Conservation (phyloP, 2,797 vertebrate genomes). For the Lates japonicus region DNA sequence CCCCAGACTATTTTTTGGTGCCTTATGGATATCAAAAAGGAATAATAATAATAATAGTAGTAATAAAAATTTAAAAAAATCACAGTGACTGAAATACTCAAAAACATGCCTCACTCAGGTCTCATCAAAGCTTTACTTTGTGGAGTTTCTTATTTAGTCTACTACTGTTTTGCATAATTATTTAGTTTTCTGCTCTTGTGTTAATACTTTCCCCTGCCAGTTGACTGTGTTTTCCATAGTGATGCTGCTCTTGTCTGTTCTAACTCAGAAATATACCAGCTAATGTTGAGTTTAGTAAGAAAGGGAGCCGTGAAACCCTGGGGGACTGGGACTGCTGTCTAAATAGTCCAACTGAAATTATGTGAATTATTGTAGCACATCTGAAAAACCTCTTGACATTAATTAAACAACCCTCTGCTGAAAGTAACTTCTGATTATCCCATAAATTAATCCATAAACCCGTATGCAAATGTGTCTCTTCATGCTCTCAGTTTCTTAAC, state of each 20-base stretch:
- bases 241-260: slow-evolving; percentile 36
- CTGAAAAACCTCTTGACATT: slow-evolving; percentile 76
- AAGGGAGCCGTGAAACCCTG: slow-evolving; percentile 6
- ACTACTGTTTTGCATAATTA: slow-evolving; percentile 50
- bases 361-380: slow-evolving; percentile 69
- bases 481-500: slow-evolving; percentile 51
- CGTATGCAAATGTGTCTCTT: slow-evolving; percentile 60
- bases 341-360: slow-evolving; percentile 62
- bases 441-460: slow-evolving; percentile 71
- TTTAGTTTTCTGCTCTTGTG: slow-evolving; percentile 46
- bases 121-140: slow-evolving; percentile 36
- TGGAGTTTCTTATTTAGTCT: slow-evolving; percentile 21
- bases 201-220: slow-evolving; percentile 38
- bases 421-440: slow-evolving; percentile 70
- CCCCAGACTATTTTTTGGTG: neutral
- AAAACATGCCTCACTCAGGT: slow-evolving; percentile 10
- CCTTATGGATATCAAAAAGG: slow-evolving; percentile 17
- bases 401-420: slow-evolving; percentile 75
- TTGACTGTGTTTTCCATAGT: slow-evolving; percentile 52
- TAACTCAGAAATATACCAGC: slow-evolving; percentile 46
- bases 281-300: slow-evolving; percentile 42
- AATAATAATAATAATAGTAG: neutral
- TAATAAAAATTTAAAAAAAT: slow-evolving; percentile 1
- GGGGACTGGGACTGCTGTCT: slow-evolving; percentile 41
- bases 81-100: slow-evolving; percentile 19